A percentile compares a stretch with the other conserved stretches of the same genome.
These are phyloP conservation scores for Scyliorhinus canicula DNA, from an alignment of 2,797 vertebrate species.

Conservation along the genomic window DNA sequence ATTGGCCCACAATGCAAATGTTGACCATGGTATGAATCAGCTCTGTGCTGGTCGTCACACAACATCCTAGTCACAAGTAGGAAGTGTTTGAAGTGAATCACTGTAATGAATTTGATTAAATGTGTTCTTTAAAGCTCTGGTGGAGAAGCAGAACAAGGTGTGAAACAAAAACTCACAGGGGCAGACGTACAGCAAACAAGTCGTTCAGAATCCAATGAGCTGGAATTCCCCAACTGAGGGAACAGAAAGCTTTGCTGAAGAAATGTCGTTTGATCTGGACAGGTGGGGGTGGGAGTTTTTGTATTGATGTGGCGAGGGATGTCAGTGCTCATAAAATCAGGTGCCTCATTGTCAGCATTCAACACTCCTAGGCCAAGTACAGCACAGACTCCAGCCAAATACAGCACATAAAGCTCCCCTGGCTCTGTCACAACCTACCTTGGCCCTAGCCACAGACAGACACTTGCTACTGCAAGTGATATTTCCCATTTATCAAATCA, in stretches of 20 bases:
- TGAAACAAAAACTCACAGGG: background rate
- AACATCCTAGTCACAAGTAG: background rate
- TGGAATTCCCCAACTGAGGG: conserved; percentile 12
- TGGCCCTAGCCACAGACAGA: background rate
- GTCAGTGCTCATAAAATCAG: background rate
- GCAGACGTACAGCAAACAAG: background rate
- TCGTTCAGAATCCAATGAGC: background rate
- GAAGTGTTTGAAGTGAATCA: background rate
- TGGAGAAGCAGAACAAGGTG: background rate
- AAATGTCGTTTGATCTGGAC: background rate
- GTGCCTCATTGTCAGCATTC: background rate
- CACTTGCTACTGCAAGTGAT: background rate
- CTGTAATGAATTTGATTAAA: background rate
- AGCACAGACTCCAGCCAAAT: background rate
- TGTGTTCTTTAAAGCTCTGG: conserved; percentile 5
- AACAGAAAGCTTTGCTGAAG: conserved; percentile 16
- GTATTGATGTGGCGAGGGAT: background rate
- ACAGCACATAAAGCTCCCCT: background rate
- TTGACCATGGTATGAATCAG: background rate
- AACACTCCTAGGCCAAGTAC: too few relatives aligned
- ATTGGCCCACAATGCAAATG: background rate
- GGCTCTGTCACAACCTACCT: background rate
- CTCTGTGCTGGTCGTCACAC: background rate
- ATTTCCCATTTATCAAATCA: background rate
- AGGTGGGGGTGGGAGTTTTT: background rate